Conservation (phyloP, 2,797 vertebrate species). For the Streptopelia turtur region DNA sequence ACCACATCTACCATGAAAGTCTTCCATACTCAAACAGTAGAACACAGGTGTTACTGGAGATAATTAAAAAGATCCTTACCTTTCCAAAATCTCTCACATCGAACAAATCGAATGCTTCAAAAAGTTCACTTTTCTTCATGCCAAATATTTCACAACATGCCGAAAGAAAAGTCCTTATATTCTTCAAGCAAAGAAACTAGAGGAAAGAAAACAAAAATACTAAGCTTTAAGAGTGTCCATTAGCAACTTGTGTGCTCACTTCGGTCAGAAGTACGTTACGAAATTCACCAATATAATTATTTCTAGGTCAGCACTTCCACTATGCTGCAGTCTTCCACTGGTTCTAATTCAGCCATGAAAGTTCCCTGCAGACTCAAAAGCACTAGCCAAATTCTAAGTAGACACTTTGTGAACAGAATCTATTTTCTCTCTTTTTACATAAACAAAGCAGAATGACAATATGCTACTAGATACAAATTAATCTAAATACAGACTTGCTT, state of each 20-base stretch:
- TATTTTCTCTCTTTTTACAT: neutral
- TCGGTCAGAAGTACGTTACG: neutral
- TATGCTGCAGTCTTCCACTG: neutral
- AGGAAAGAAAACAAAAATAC: neutral
- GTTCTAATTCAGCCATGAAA: neutral
- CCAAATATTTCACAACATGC: slow-evolving; percentile 90
- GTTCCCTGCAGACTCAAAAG: neutral
- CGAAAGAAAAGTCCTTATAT: slow-evolving; percentile 93
- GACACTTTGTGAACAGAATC: neutral
- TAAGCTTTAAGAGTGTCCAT: neutral
- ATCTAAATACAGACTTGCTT: neutral
- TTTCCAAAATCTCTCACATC: slow-evolving; percentile 98
- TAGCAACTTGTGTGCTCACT: neutral
- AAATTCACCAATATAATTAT: neutral
- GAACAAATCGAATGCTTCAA: slow-evolving; percentile 97
- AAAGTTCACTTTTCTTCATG: slow-evolving; percentile 97
- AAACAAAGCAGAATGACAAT: neutral
- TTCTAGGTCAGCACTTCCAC: neutral
- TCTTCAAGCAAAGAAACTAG: slow-evolving; percentile 99
- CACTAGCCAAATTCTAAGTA: neutral
- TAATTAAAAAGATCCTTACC: slow-evolving; percentile 79
- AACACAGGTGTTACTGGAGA: neutral
- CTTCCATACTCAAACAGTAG: neutral
- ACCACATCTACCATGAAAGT: neutral
- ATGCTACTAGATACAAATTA: neutral